Evolutionary conservation across 2,113 vertebrate genomes (phyloP).

Genomic region (Tylochromis polylepis): DNA sequence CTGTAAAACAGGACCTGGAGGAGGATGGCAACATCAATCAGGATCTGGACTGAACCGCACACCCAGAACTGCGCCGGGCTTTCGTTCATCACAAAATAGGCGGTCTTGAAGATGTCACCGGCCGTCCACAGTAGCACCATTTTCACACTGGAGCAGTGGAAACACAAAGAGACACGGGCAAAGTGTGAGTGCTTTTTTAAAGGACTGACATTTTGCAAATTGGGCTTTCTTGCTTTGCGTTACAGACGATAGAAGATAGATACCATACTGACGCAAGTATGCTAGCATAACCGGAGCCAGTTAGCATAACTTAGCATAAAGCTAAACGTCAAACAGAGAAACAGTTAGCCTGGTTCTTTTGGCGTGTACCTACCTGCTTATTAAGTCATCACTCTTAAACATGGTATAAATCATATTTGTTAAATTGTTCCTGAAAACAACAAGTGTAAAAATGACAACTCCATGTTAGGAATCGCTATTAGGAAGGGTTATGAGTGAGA

Average conservation of each 20-base stretch:
- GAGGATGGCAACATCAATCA: conserved; percentile 75
- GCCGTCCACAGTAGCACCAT: conserved; percentile 81
- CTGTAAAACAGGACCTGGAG: conserved; percentile 74
- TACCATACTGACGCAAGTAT: not conserved
- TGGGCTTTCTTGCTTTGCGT: not conserved
- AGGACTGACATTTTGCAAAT: not conserved
- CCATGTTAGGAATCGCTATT: too few relatives aligned
- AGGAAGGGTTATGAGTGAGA: not conserved
- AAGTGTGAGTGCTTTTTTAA: not conserved
- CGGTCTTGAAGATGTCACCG: conserved; percentile 79
- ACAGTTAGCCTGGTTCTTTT: not conserved
- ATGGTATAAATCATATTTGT: not conserved
- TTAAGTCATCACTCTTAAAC: not conserved
- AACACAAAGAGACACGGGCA: not conserved
- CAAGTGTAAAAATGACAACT: not conserved
- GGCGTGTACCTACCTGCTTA: not conserved
- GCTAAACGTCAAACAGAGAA: rapidly evolving
- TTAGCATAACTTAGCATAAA: not conserved
- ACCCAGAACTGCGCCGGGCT: conserved; percentile 78
- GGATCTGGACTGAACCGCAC: conserved; percentile 75
- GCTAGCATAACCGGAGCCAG: not conserved
- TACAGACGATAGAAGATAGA: not conserved
- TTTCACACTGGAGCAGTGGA: conserved; percentile 69
- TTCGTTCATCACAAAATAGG: conserved; percentile 75
- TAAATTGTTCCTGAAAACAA: not conserved